A percentile compares a stretch with the other conserved stretches of the same genome.
Conservation (phyloP, 2,888 invertebrate genomes). For the Brenthis daphne region DNA sequence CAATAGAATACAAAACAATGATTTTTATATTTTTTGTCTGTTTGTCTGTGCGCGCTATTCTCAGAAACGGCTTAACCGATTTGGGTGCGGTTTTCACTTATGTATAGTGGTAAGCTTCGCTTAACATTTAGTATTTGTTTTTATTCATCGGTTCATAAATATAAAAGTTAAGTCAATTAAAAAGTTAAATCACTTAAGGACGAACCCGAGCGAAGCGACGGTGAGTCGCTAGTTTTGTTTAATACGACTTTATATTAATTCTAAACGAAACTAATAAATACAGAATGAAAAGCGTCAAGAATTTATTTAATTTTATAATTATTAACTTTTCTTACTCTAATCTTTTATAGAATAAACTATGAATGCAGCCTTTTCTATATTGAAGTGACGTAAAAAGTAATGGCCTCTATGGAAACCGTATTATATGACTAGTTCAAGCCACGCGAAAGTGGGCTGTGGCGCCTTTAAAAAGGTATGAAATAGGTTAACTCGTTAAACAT, state of each 20-base stretch:
- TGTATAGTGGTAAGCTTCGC: too few relatives aligned
- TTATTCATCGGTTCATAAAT: too few relatives aligned
- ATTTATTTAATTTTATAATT: not conserved
- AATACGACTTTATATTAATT: conserved; percentile 1
- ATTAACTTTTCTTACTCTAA: conserved; percentile 15
- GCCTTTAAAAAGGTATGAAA: conserved; percentile 26
- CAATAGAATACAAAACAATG: too few relatives aligned
- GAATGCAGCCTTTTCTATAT: conserved; percentile 25
- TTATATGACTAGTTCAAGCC: conserved; percentile 19
- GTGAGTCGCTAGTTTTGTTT: not conserved
- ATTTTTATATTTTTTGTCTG: too few relatives aligned
- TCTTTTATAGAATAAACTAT: conserved; percentile 11
- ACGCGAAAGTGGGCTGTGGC: conserved; percentile 23
- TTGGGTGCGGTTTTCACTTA: too few relatives aligned
- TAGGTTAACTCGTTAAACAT: conserved; percentile 27
- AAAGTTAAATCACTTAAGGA: too few relatives aligned
- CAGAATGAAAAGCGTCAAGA: not conserved
- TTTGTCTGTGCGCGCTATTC: too few relatives aligned
- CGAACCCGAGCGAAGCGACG: too few relatives aligned
- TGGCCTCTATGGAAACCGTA: conserved; percentile 15
- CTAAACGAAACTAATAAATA: not conserved
- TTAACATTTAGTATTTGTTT: too few relatives aligned
- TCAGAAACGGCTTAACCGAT: too few relatives aligned
- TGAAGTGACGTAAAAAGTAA: conserved; percentile 20
- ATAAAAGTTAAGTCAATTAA: too few relatives aligned